Evolutionary conservation across 2,797 vertebrate genomes (phyloP).

Genomic region (Tiaroga cobitis): DNA sequence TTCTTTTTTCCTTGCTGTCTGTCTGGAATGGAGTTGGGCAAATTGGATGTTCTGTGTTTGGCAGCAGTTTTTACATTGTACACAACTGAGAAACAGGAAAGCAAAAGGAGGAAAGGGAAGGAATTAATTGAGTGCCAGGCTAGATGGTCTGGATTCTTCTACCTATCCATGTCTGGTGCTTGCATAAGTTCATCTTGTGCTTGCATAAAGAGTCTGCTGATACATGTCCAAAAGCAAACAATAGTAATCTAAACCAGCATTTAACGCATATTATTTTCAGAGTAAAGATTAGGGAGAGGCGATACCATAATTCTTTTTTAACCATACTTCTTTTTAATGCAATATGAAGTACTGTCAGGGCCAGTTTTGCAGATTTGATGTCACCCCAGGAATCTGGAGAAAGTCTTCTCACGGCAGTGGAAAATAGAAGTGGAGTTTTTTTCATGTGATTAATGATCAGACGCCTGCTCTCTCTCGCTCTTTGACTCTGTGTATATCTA

Average conservation of each 20-base stretch:
- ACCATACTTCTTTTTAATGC: background rate
- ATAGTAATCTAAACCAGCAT: background rate
- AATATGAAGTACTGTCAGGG: background rate
- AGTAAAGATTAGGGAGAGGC: background rate
- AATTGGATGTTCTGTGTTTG: conserved; percentile 29
- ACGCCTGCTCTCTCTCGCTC: too few species aligned
- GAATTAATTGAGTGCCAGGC: conserved; percentile 20
- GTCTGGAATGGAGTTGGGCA: conserved; percentile 7
- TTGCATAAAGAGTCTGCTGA: conserved; percentile 14
- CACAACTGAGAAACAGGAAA: conserved; percentile 14
- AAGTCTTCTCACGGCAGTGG: too few species aligned
- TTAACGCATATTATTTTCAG: background rate
- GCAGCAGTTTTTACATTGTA: conserved; percentile 30
- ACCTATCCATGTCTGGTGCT: conserved; percentile 35
- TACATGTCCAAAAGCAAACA: conserved; percentile 9
- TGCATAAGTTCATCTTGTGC: conserved; percentile 24
- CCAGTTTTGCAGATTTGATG: background rate
- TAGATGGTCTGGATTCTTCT: conserved; percentile 38
- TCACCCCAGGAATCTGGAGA: too few species aligned
- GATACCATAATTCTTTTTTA: background rate
- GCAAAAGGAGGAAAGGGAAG: background rate
- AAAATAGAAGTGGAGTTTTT: too few species aligned
- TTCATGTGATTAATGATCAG: too few species aligned
- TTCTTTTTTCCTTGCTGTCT: conserved; percentile 12
- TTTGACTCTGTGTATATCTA: too few species aligned